Evolutionary conservation across 2,113 vertebrate species (phyloP).

Genomic region (Stercorarius parasiticus): DNA sequence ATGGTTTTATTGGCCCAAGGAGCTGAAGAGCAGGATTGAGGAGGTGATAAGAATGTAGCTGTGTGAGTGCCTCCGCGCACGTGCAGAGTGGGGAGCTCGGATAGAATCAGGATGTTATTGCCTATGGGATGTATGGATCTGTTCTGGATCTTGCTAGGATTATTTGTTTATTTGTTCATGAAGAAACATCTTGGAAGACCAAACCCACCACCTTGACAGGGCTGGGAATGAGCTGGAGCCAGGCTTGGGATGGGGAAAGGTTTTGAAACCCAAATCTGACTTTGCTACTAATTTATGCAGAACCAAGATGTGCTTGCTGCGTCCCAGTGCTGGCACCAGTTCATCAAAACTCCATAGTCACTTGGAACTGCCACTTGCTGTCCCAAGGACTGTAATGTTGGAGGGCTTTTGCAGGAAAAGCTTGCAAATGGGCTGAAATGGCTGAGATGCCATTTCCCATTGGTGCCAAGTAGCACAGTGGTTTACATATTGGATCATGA

Average conservation of each 20-base stretch:
- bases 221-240: not conserved
- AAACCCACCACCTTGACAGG: not conserved
- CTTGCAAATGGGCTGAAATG: not conserved
- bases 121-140: not conserved
- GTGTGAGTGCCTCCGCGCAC: not conserved
- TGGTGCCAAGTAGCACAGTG: not conserved
- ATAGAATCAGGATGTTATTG: not conserved
- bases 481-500: not conserved
- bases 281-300: not conserved
- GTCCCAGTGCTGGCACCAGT: not conserved
- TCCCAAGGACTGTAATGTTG: not conserved
- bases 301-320: not conserved
- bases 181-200: not conserved
- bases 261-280: not conserved
- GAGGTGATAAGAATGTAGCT: not conserved
- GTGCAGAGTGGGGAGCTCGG: rapidly evolving
- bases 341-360: not conserved
- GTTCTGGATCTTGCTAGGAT: not conserved
- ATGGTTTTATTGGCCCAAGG: not conserved
- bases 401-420: not conserved
- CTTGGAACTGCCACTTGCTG: not conserved
- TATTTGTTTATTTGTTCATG: not conserved
- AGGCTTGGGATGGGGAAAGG: not conserved
- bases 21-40: not conserved
- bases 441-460: not conserved